Percentiles rank a stretch among this genome's conserved stretches.
Conservation (phyloP, 2,797 vertebrate genomes). For the Molossus alvarezi region DNA sequence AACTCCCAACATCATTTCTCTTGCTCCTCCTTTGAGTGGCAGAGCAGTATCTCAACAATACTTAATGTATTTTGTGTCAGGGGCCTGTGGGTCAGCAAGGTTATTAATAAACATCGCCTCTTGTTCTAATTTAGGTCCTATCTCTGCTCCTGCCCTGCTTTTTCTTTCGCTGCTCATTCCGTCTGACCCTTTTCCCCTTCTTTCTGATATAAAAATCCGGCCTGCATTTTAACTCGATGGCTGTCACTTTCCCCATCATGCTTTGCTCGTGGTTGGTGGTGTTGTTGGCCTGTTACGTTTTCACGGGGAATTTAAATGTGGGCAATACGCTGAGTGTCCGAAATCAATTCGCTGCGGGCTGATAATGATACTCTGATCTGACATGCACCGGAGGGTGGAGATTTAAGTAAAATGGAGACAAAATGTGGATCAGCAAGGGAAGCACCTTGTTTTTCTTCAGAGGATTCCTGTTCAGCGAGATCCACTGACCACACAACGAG, state of each 20-base stretch:
- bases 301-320: slow-evolving; percentile 56
- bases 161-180: slow-evolving; percentile 67
- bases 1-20: slow-evolving; percentile 34
- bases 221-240: slow-evolving; percentile 43
- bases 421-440: not conserved
- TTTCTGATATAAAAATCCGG: not conserved
- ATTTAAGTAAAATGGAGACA: not conserved
- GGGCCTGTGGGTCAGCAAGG: slow-evolving; percentile 86
- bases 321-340: slow-evolving; percentile 10
- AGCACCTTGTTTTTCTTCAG: not conserved
- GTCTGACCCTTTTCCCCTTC: slow-evolving; percentile 74
- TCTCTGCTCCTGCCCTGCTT: slow-evolving; percentile 81
- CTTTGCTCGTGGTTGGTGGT: not conserved
- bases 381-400: not conserved
- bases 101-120: slow-evolving; percentile 85
- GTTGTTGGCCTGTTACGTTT: not conserved
- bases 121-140: slow-evolving; percentile 82
- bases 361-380: not conserved
- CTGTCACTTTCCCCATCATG: not conserved
- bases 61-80: slow-evolving; percentile 78
- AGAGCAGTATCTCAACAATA: slow-evolving; percentile 78
- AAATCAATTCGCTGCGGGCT: slow-evolving; percentile 49
- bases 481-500: not conserved
- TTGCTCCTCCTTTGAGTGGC: slow-evolving; percentile 64
- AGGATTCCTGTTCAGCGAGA: slow-evolving; percentile 5